These are phyloP conservation scores for Coreoperca whiteheadi DNA, from an alignment of 2,113 vertebrate species.

Conservation along the genomic window DNA sequence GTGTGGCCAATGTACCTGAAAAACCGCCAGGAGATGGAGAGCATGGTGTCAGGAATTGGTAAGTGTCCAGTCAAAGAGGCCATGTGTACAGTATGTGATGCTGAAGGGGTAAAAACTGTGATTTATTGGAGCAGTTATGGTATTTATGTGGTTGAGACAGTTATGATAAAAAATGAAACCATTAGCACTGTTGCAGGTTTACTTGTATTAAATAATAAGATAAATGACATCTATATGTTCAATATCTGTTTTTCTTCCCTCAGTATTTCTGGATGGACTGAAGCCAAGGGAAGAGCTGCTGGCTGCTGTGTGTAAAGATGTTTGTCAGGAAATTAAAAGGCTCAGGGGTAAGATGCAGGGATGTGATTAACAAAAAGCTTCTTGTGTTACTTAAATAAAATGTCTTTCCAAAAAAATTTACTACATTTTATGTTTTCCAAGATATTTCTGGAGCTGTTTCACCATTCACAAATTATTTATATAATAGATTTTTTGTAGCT, in stretches of 20 bases:
- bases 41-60: slow-evolving; percentile 83
- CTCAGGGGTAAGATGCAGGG: slow-evolving; percentile 75
- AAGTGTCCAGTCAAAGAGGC: slow-evolving; percentile 15
- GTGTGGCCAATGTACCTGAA: slow-evolving; percentile 98
- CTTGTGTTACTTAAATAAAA: not conserved
- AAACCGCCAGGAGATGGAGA: slow-evolving; percentile 87
- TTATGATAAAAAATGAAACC: not conserved
- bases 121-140: not conserved
- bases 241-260: slow-evolving; percentile 28
- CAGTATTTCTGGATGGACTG: slow-evolving; percentile 92
- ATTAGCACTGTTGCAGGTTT: not conserved
- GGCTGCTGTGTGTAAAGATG: slow-evolving; percentile 83
- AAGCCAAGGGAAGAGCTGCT: slow-evolving; percentile 87
- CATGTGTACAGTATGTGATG: not conserved
- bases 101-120: not conserved
- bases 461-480: not conserved
- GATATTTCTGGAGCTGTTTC: not conserved
- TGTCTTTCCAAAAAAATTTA: not conserved
- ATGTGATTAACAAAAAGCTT: not conserved
- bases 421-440: not conserved
- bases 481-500: not conserved
- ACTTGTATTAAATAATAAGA: not conserved
- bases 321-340: slow-evolving; percentile 82
- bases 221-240: not conserved
- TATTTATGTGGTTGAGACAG: not conserved